phyloP scores from a whole-genome alignment of 2,797 vertebrate genomes.

The Pseudochaenichthys georgianus region DNA sequence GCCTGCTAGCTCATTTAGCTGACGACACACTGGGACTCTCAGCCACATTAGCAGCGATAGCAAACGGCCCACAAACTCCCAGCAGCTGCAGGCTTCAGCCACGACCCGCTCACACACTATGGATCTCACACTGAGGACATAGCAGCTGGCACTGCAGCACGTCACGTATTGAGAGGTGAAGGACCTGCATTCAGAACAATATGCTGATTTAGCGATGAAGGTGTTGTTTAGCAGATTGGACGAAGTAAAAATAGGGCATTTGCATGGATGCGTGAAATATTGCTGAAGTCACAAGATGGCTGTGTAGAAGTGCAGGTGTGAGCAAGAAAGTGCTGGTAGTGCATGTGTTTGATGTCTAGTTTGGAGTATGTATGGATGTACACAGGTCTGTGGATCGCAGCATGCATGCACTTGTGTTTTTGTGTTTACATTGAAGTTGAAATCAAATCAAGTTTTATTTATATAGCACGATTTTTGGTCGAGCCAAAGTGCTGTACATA shows the following conservation, averaged over 20 bases:
- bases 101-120: conserved; percentile 37
- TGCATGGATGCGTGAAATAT: conserved; percentile 10
- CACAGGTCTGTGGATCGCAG: conserved; percentile 3
- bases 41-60: conserved; percentile 33
- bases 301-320: conserved; percentile 33
- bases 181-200: conserved; percentile 47
- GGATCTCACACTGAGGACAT: conserved; percentile 48
- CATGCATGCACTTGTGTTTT: conserved; percentile 6
- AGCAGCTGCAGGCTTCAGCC: conserved; percentile 19
- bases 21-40: conserved; percentile 55
- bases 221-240: conserved; percentile 48
- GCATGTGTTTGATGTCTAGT: conserved; percentile 10
- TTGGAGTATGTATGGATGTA: neutral
- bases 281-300: conserved; percentile 16
- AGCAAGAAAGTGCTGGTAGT: conserved; percentile 6
- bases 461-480: too few species aligned
- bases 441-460: too few species aligned
- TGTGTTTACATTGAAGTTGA: conserved; percentile 8
- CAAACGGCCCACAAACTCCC: conserved; percentile 32
- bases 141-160: conserved; percentile 55
- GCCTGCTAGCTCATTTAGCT: conserved; percentile 67
- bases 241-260: neutral
- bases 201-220: conserved; percentile 55
- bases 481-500: too few species aligned
- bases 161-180: conserved; percentile 57